These are phyloP conservation scores for Otocyon megalotis DNA, from an alignment of 2,113 vertebrate species.

Conservation along the genomic window DNA sequence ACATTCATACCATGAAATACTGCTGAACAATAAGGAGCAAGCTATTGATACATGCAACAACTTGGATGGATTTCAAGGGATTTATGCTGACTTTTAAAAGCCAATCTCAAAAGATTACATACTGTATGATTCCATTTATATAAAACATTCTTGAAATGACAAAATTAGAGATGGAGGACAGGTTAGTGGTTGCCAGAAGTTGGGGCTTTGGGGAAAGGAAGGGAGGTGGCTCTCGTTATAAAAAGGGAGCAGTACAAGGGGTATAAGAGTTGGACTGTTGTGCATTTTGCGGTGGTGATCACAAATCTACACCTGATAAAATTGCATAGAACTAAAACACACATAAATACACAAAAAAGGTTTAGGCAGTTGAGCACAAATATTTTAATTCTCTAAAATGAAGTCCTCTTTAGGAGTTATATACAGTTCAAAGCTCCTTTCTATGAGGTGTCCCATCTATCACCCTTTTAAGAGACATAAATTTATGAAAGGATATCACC, in stretches of 20 bases:
- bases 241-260: neutral
- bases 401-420: conserved; percentile 61
- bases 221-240: neutral
- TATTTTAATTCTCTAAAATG: conserved; percentile 74
- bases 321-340: conserved; percentile 33
- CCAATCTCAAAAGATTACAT: conserved; percentile 16
- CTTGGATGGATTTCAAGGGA: neutral
- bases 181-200: neutral
- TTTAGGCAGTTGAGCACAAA: conserved; percentile 66
- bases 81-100: conserved; percentile 5
- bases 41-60: neutral
- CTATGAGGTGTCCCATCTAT: conserved; percentile 54
- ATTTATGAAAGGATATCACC: conserved; percentile 56
- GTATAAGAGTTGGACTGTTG: neutral
- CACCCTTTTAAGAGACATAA: conserved; percentile 49
- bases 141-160: conserved; percentile 29
- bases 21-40: neutral
- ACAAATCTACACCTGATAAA: conserved; percentile 8
- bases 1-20: neutral
- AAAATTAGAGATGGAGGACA: conserved; percentile 16
- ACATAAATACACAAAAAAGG: conserved; percentile 46
- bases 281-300: neutral
- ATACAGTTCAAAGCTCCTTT: conserved; percentile 59
- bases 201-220: neutral
- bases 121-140: conserved; percentile 27